Evolutionary conservation across 2,797 vertebrate genomes (phyloP).

Genomic region (Leptodactylus fallax): DNA sequence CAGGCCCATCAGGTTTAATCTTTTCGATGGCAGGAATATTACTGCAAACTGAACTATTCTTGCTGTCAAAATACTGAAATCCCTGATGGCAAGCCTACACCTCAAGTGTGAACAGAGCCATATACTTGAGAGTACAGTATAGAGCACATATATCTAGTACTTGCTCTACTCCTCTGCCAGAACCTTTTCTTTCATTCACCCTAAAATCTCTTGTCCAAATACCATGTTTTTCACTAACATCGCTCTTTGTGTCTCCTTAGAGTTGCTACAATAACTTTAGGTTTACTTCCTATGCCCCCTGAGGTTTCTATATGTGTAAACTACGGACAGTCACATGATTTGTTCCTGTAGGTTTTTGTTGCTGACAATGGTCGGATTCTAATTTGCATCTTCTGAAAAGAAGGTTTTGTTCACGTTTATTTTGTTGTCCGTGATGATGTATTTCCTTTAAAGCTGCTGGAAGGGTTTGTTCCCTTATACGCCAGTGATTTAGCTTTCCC

Average conservation of each 20-base stretch:
- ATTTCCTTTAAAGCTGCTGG: background rate
- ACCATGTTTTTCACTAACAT: background rate
- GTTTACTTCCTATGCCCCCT: background rate
- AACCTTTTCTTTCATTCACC: background rate
- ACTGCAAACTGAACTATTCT: background rate
- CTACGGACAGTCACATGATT: background rate
- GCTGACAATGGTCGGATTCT: background rate
- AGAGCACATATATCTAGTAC: background rate
- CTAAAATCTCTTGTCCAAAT: background rate
- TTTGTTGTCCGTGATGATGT: background rate
- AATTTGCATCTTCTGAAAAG: slow-evolving; percentile 12
- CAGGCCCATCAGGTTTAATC: too few species aligned
- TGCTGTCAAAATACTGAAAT: background rate
- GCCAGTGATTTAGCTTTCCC: background rate
- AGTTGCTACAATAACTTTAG: background rate
- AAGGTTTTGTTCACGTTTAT: slow-evolving; percentile 24
- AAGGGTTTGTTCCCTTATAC: background rate
- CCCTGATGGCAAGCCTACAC: background rate
- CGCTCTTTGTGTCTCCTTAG: background rate
- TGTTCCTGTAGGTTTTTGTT: background rate
- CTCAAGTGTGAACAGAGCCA: background rate
- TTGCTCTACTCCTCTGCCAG: background rate
- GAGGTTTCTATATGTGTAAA: background rate
- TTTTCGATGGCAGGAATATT: too few species aligned
- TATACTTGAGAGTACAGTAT: background rate